Percentiles rank a stretch among this genome's conserved stretches.
Conservation (phyloP, 2,888 invertebrate genomes). For the Monoplex corrugatus region DNA sequence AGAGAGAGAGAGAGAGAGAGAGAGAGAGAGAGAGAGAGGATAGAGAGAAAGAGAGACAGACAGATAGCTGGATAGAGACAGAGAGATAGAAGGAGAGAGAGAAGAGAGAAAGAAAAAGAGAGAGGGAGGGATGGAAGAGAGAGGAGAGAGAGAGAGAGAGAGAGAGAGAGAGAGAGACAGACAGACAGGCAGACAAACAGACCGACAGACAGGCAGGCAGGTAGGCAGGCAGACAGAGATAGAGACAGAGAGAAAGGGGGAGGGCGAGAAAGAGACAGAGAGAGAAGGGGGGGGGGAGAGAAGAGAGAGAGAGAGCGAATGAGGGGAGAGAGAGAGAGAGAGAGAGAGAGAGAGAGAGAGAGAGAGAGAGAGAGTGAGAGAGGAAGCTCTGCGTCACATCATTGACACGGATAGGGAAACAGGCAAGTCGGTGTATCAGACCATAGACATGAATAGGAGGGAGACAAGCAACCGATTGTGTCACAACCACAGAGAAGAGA, state of each 20-base stretch:
- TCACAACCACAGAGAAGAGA: no score
- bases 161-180: background rate
- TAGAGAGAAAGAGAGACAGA: no score
- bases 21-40: no score
- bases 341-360: background rate
- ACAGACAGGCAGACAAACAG: background rate
- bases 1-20: no score
- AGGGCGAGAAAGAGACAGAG: background rate
- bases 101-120: background rate
- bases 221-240: background rate
- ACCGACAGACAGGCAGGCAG: background rate
- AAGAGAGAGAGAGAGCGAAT: background rate
- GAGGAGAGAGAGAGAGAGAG: background rate
- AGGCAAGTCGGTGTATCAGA: no score
- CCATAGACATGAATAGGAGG: no score
- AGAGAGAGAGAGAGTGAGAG: no score
- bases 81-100: background rate
- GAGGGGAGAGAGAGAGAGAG: background rate
- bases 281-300: background rate
- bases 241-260: background rate
- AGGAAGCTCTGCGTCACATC: no score
- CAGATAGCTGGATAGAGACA: no score
- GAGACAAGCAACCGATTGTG: no score
- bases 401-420: no score
- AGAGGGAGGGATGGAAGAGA: background rate